Evolutionary conservation across 2,113 vertebrate genomes (phyloP).

Genomic region (Ailurus styani): DNA sequence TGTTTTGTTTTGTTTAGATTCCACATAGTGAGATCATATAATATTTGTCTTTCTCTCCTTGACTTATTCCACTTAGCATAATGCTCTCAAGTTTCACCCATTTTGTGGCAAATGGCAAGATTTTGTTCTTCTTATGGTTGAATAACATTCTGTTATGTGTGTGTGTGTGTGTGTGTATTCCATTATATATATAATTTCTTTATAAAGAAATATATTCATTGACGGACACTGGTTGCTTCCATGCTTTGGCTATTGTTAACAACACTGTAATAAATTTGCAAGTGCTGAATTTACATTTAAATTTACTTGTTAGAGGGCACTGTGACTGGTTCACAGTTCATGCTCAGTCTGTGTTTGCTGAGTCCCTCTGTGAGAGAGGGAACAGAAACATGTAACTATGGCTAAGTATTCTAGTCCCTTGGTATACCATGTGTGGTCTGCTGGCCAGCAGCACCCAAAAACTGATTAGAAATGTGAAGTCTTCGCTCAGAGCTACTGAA

Average conservation of each 20-base stretch:
- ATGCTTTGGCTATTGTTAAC: background rate
- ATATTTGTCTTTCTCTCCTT: background rate
- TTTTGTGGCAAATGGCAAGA: background rate
- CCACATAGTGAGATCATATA: background rate
- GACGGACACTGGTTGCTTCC: background rate
- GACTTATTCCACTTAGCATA: background rate
- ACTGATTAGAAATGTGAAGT: background rate
- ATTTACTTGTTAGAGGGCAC: background rate
- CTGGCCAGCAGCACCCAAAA: background rate
- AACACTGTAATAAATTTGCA: background rate
- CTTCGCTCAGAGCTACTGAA: background rate
- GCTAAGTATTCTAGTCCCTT: background rate
- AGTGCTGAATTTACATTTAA: background rate
- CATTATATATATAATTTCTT: background rate
- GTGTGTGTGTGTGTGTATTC: background rate
- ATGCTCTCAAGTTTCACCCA: background rate
- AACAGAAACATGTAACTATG: background rate
- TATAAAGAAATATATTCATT: background rate
- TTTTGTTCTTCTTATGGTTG: background rate
- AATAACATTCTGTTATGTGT: background rate
- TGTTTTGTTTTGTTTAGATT: background rate
- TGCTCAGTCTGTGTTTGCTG: background rate
- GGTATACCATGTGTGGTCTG: rapidly evolving
- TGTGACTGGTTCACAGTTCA: background rate
- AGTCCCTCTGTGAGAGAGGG: background rate